Percentiles rank a stretch among this genome's conserved stretches.
Evolutionary conservation across 2,888 invertebrate genomes (phyloP).

Genomic region (Tethea ocularis): DNA sequence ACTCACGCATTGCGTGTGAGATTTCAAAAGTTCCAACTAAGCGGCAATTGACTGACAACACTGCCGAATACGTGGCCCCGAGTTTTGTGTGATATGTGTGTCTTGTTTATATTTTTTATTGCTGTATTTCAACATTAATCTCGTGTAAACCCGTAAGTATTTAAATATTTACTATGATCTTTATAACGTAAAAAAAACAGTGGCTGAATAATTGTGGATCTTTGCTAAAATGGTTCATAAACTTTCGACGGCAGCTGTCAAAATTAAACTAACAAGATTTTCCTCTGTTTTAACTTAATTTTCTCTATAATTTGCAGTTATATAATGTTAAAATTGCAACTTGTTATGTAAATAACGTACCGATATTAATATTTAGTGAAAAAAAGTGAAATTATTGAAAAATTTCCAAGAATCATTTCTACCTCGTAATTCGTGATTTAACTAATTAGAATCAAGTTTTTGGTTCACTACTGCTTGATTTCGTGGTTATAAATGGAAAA

Average conservation of each 20-base stretch:
- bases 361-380: slow-evolving; percentile 17
- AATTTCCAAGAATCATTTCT: background rate
- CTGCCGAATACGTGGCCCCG: slow-evolving; percentile 80
- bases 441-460: slow-evolving; percentile 4
- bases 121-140: slow-evolving; percentile 60
- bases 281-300: slow-evolving; percentile 34
- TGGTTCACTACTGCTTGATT: background rate
- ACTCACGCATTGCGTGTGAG: slow-evolving; percentile 37
- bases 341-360: slow-evolving; percentile 12
- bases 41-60: slow-evolving; percentile 73
- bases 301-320: slow-evolving; percentile 26
- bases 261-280: slow-evolving; percentile 47
- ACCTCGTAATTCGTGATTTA: background rate
- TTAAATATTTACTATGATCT: slow-evolving; percentile 26
- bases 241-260: slow-evolving; percentile 67
- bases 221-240: slow-evolving; percentile 39
- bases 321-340: slow-evolving; percentile 22
- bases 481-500: background rate
- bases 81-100: slow-evolving; percentile 63
- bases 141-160: slow-evolving; percentile 68
- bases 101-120: slow-evolving; percentile 80
- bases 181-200: slow-evolving; percentile 23
- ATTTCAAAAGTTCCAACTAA: slow-evolving; percentile 82
- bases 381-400: slow-evolving; percentile 8
- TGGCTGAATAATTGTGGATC: slow-evolving; percentile 23